Percentiles rank a stretch among this genome's conserved stretches.
Conservation (phyloP, 2,888 invertebrate species). For the Neria commutata region DNA sequence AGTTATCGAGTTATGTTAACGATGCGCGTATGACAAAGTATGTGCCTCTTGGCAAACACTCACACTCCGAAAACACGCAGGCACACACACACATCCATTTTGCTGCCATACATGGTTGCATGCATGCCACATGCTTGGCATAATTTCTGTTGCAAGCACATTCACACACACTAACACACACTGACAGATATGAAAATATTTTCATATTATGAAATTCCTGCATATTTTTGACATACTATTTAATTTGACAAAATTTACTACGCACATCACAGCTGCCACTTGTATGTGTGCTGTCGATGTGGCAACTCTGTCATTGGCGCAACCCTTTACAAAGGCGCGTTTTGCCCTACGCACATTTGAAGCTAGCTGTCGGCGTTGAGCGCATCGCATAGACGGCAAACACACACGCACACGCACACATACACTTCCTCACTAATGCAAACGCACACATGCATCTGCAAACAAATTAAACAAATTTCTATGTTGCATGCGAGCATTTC, state of each 20-base stretch:
- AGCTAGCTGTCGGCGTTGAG: not conserved
- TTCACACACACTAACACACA: not conserved
- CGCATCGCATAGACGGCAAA: not conserved
- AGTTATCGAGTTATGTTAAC: slow-evolving; percentile 5
- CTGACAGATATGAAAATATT: not conserved
- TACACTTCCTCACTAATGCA: too few relatives aligned
- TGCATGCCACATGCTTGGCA: not conserved
- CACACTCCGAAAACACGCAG: not conserved
- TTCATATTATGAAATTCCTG: not conserved
- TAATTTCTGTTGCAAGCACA: not conserved
- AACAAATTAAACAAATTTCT: too few relatives aligned
- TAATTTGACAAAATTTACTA: not conserved
- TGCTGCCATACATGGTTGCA: not conserved
- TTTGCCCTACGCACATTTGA: not conserved
- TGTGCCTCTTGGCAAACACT: not conserved
- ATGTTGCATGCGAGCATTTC: slow-evolving; percentile 22
- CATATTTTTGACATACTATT: not conserved
- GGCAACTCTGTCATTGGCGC: not conserved
- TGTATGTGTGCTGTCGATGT: not conserved
- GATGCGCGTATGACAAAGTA: slow-evolving; percentile 4
- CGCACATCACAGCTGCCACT: not conserved
- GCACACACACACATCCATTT: not conserved
- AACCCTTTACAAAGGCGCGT: not conserved
- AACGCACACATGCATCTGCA: too few relatives aligned
- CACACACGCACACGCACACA: not conserved